phyloP scores from a whole-genome alignment of 2,797 vertebrate genomes.

The Ambastaia sidthimunki region DNA sequence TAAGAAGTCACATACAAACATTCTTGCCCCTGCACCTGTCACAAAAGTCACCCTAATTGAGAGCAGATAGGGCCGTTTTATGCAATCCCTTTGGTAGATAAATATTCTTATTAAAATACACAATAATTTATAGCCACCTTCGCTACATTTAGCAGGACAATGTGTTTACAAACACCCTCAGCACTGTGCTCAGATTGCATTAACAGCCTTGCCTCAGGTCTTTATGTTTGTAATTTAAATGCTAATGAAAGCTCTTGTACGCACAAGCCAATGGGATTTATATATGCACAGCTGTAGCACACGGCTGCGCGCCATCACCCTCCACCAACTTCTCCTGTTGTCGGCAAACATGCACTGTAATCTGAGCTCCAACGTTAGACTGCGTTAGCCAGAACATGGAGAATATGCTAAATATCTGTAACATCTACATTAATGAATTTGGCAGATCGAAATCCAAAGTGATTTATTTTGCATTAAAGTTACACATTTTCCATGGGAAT shows the following conservation, averaged over 20 bases:
- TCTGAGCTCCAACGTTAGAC: constrained; percentile 15
- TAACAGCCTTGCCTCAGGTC: constrained; percentile 44
- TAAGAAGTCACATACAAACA: constrained; percentile 37
- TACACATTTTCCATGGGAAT: not conserved
- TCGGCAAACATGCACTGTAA: constrained; percentile 16
- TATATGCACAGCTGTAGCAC: constrained; percentile 67
- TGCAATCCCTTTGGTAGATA: not conserved
- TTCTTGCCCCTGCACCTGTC: constrained; percentile 29
- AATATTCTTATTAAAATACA: constrained; percentile 12
- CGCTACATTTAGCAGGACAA: constrained; percentile 5
- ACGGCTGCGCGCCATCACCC: constrained; percentile 38
- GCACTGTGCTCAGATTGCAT: constrained; percentile 19
- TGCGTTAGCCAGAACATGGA: constrained; percentile 4
- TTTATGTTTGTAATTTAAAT: constrained; percentile 68
- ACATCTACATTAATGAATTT: not conserved
- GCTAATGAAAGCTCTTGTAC: constrained; percentile 76
- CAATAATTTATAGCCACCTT: constrained; percentile 12
- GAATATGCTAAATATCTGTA: not conserved
- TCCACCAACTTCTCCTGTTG: constrained; percentile 21
- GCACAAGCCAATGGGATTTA: constrained; percentile 70
- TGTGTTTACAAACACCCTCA: constrained; percentile 32
- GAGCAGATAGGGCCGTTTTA: not conserved
- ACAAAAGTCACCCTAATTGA: not conserved
- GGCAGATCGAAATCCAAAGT: not conserved
- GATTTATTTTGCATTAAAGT: not conserved